A percentile compares a stretch with the other conserved stretches of the same genome.
Evolutionary conservation across 2,797 vertebrate genomes (phyloP).

Genomic region (Alca torda): DNA sequence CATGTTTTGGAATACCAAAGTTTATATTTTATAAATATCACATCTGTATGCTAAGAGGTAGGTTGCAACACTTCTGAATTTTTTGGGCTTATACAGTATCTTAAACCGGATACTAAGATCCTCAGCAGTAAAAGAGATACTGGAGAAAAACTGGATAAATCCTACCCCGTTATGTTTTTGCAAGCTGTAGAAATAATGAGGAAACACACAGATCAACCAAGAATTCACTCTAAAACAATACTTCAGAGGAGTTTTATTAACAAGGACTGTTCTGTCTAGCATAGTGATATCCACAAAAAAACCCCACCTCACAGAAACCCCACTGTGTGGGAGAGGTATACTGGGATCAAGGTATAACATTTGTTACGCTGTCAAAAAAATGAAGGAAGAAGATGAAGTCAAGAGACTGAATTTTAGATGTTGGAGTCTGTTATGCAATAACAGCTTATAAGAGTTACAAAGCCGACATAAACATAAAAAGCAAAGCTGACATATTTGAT

Average conservation of each 20-base stretch:
- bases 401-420: conserved; percentile 8
- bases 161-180: background rate
- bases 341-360: background rate
- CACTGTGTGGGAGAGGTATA: background rate
- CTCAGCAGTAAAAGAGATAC: background rate
- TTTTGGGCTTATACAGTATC: background rate
- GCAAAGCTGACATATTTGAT: conserved; percentile 20
- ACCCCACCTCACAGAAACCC: background rate
- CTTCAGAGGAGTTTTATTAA: conserved; percentile 27
- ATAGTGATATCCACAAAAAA: background rate
- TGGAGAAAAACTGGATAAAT: background rate
- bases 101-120: conserved; percentile 5
- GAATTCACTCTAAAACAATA: conserved; percentile 50
- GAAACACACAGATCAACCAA: conserved; percentile 48
- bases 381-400: background rate
- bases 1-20: background rate
- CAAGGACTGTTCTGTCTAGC: background rate
- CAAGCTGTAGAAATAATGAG: background rate
- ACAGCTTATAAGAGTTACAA: conserved; percentile 2
- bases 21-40: conserved; percentile 8
- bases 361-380: background rate
- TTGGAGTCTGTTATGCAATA: background rate
- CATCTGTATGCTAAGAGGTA: background rate
- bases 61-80: background rate
- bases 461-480: background rate